Base-by-base conservation (phyloP, 2,888 invertebrate genomes). In the Euproctis similis region DNA sequence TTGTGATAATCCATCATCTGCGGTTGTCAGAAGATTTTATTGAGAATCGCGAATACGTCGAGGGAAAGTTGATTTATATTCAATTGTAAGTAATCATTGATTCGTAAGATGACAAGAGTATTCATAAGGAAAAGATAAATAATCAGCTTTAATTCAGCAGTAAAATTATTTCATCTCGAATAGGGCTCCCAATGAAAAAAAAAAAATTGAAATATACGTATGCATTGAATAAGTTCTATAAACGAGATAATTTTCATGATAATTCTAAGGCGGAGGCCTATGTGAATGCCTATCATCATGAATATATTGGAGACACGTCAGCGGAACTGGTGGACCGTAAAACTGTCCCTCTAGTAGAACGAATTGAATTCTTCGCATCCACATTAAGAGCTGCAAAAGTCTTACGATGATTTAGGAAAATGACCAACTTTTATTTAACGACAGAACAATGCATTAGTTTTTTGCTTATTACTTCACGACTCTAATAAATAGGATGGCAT, bases 311-410 rank as follows among this genome's bases (percentile, higher is more conserved):
- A 43, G 51, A 32, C 41, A 41, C 45, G 60, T 63, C 64, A 60
- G 62, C 53, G 36, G 44, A 36, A 30, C 46, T 42, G 48, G 33
- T 30, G 36, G 40, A 38, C 51, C 61, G 52, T 60, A 56, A 57
- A 64, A 58, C 51, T 45, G 56, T 47, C 50, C 53, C 48, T 38
- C 50, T 61, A 61, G 53, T 55, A 55, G 59, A 64, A 54, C 46
- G 49, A 57, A 52, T 58, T 58, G 58, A 61, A 63, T 62, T 56
- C 54, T 49, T 52, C 53, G 52, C 49, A 53, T 50, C 53, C 46
- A 47, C 47, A 48, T 51, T 45, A 53, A 43, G 26, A 35, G 28
- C 28, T 41, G 44, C 41, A 43, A 45, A 39, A 48, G 44, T 40
- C 39, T 40, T 34, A 31, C 38, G 42, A 52, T 50, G 56, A 46